Base-by-base conservation (phyloP, 2,888 invertebrate genomes). In the Alloplasta piceator region DNA sequence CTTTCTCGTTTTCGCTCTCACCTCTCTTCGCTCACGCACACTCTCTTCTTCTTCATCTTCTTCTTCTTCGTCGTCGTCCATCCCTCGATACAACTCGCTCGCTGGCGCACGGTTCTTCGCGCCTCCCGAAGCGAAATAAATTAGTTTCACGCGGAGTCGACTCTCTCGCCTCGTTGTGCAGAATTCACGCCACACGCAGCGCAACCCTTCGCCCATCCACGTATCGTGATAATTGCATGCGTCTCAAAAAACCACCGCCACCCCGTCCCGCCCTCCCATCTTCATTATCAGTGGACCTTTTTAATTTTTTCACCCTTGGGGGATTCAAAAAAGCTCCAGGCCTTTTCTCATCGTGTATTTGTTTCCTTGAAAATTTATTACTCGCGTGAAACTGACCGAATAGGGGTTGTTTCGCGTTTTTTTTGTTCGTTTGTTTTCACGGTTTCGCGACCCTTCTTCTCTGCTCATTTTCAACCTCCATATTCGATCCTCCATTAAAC, bases 111-210 rank as follows among this genome's bases (percentile, higher is more conserved):
- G 50, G 52, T 70, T 66, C 70, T 48, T 50, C 71, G 72, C 43
- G 41, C 52, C 56, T 84, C 84, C 86, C 84, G 88, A 84, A 90
- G 90, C 88, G 87, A 91, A 92, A 90, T 91, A 92, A 91, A 91
- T 92, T 91, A 88, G 89, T 87, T 90, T 91, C 89, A 88, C 89
- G 26, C 26, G 83, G 86, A 87, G 86, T 84, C 81, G 82, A 77
- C 81, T 79, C 72, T 76, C 78, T 63, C 68, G 64, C 78, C 71
- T 78, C 82, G 80, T 80, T 79, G 81, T 78, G 50, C 74, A 55
- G 78, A 76, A 83, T 84, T 83, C 75, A 66, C 56, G 43, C 73
- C 48, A 41, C 56, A 73, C 72, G 60, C 63, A 63, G 48, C 46
- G 12, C 55, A 41, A 56, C 43, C 70, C 16, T 46, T 68, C 56